A percentile compares a stretch with the other conserved stretches of the same genome.
phyloP scores from a whole-genome alignment of 2,888 invertebrate genomes.

The Thyatira batis region DNA sequence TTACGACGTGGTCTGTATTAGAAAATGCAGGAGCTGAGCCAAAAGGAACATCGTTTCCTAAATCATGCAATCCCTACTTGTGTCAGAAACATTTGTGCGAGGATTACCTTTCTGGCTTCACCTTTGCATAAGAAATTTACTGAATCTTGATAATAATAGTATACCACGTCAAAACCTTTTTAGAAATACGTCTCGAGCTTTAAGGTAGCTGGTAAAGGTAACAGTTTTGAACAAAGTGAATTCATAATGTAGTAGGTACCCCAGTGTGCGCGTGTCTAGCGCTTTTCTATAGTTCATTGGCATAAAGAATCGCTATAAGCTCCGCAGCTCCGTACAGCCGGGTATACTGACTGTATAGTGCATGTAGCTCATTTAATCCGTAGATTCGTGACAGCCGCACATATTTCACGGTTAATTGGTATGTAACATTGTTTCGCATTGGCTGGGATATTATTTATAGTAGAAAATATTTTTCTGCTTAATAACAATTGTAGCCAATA shows the following conservation, averaged over 20 bases:
- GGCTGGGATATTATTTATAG: conserved; percentile 7
- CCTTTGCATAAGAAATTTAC: conserved; percentile 32
- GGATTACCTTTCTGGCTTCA: conserved; percentile 35
- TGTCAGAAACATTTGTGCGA: conserved; percentile 36
- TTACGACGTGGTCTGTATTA: too few relatives aligned
- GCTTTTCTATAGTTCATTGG: conserved; percentile 22
- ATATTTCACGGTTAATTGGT: conserved; percentile 22
- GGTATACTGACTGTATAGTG: conserved; percentile 13
- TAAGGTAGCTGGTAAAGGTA: conserved; percentile 27
- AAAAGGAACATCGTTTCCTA: conserved; percentile 33
- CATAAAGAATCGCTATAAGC: conserved; percentile 9
- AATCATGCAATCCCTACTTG: conserved; percentile 49
- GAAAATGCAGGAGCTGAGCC: too few relatives aligned
- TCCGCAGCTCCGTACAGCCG: conserved; percentile 17
- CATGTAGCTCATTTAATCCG: conserved; percentile 14
- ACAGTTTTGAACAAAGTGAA: conserved; percentile 36
- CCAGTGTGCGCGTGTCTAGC: conserved; percentile 26
- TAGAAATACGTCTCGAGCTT: conserved; percentile 37
- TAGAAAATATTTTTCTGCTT: not conserved
- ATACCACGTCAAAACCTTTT: conserved; percentile 25
- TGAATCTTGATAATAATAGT: conserved; percentile 33
- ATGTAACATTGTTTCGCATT: conserved; percentile 8
- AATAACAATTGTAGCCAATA: not conserved
- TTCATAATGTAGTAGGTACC: conserved; percentile 40
- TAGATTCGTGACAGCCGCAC: conserved; percentile 26